A percentile compares a stretch with the other conserved stretches of the same genome.
phyloP scores from a whole-genome alignment of 2,113 vertebrate species.

The Hemibagrus wyckioides region DNA sequence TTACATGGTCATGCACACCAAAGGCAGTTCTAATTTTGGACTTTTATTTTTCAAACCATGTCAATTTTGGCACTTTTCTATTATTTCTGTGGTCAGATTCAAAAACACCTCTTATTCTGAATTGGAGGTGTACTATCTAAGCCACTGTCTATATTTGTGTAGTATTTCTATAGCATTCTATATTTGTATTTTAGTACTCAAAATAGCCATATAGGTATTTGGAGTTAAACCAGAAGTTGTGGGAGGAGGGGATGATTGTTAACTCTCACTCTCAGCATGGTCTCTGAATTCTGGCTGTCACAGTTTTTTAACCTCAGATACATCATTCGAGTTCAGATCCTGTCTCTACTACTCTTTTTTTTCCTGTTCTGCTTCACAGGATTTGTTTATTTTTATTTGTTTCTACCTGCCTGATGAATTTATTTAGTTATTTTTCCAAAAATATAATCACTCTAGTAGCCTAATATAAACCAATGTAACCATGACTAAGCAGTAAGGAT shows the following conservation, averaged over 20 bases:
- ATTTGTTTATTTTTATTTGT: neutral
- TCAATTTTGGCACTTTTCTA: neutral
- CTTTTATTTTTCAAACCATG: neutral
- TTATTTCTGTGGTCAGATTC: neutral
- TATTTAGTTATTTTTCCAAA: too few species aligned
- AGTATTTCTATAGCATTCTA: too few species aligned
- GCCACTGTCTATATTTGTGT: neutral
- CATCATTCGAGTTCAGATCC: neutral
- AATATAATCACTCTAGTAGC: too few species aligned
- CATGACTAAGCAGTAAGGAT: neutral
- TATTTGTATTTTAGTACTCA: neutral
- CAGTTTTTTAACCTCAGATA: neutral
- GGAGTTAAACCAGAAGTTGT: neutral
- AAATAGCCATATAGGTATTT: neutral
- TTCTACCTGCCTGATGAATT: neutral
- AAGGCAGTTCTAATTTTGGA: neutral
- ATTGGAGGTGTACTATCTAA: neutral
- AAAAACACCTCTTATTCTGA: neutral
- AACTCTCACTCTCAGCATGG: neutral
- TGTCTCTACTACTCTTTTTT: neutral
- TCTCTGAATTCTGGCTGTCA: neutral
- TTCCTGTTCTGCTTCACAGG: too few species aligned
- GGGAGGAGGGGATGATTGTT: neutral
- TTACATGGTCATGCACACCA: neutral
- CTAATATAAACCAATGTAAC: too few species aligned